Conservation (phyloP, 2,113 vertebrate species). For the Myiagra hebetior region DNA sequence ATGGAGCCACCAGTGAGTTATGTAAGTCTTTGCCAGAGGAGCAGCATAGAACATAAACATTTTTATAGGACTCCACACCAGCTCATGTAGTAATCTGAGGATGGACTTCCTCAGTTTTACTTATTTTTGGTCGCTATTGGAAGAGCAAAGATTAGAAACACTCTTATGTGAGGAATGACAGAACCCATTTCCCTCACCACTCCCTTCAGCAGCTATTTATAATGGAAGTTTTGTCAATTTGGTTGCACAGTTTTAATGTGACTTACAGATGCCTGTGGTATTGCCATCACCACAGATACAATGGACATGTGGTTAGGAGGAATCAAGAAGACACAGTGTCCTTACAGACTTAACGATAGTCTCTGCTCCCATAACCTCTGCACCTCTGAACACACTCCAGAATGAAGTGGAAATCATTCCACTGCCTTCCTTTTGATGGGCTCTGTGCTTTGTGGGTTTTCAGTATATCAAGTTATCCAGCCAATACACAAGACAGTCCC, state of each 20-base stretch:
- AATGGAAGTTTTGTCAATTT: background rate
- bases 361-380: background rate
- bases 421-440: background rate
- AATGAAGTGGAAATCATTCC: background rate
- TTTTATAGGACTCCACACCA: background rate
- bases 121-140: background rate
- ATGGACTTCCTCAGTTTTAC: background rate
- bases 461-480: background rate
- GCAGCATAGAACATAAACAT: background rate
- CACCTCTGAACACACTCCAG: background rate
- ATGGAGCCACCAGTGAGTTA: constrained; percentile 10
- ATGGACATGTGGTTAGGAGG: background rate
- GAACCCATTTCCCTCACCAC: background rate
- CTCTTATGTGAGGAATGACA: background rate
- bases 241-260: background rate
- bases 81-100: background rate
- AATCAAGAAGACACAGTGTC: background rate
- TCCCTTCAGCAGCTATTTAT: background rate
- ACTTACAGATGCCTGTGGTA: background rate
- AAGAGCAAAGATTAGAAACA: background rate
- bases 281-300: background rate
- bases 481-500: background rate
- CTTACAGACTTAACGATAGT: background rate
- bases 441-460: background rate
- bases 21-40: background rate